phyloP scores from a whole-genome alignment of 2,113 vertebrate genomes.

The Odontesthes bonariensis region DNA sequence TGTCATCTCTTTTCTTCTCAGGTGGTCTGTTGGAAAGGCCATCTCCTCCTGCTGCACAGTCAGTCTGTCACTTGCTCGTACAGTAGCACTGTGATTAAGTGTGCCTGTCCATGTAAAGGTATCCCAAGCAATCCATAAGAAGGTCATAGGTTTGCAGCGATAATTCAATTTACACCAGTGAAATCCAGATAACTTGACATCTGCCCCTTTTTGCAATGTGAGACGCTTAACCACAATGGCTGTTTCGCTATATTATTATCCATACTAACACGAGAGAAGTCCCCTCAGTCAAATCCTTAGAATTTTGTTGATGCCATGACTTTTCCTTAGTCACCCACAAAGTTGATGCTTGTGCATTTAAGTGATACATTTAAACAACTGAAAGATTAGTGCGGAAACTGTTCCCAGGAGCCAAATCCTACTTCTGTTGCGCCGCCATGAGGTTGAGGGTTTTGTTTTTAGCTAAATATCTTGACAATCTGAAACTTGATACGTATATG shows the following conservation, averaged over 20 bases:
- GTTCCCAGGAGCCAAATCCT: no score
- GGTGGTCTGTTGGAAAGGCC: not conserved
- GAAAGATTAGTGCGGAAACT: no score
- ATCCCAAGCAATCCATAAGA: slow-evolving; percentile 1
- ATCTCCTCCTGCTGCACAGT: slow-evolving; percentile 11
- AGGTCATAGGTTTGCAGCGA: slow-evolving; percentile 23
- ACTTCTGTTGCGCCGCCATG: no score
- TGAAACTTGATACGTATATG: no score
- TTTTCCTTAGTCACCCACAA: no score
- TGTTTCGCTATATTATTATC: not conserved
- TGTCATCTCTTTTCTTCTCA: slow-evolving; percentile 21
- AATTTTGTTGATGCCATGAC: no score
- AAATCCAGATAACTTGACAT: not conserved
- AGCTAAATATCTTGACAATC: no score
- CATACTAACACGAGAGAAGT: not conserved
- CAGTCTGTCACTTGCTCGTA: slow-evolving; percentile 45
- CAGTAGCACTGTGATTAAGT: slow-evolving; percentile 23
- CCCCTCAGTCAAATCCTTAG: no score
- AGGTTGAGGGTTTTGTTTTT: no score
- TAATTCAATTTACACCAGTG: not conserved
- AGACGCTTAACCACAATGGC: not conserved
- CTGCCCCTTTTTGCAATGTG: not conserved
- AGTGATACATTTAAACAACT: no score
- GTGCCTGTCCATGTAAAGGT: not conserved
- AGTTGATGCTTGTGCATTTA: no score